Evolutionary conservation across 2,113 vertebrate genomes (phyloP).

Genomic region (Zeus faber): DNA sequence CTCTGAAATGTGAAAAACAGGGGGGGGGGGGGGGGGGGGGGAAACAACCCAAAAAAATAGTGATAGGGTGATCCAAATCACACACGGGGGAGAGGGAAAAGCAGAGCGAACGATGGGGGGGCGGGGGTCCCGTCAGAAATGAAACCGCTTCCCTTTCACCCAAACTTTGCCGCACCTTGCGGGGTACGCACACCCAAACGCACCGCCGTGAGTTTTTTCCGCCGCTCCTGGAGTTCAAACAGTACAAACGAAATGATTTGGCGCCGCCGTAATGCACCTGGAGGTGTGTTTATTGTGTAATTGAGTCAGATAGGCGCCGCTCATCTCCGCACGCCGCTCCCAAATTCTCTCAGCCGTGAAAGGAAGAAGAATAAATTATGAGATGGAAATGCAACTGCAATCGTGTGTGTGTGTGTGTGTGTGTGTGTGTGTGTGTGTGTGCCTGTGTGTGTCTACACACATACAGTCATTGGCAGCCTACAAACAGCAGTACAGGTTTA

Average conservation of each 20-base stretch:
- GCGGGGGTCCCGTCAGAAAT: too few species aligned
- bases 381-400: constrained; percentile 43
- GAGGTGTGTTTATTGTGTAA: constrained; percentile 29
- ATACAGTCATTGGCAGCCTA: constrained; percentile 45
- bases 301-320: constrained; percentile 21
- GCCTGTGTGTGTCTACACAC: constrained; percentile 28
- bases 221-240: too few species aligned
- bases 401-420: constrained; percentile 10
- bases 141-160: too few species aligned
- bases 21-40: too few species aligned
- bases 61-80: too few species aligned
- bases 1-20: too few species aligned
- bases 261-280: constrained; percentile 18
- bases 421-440: neutral
- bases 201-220: too few species aligned
- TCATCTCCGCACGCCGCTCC: constrained; percentile 22
- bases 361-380: constrained; percentile 25
- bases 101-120: too few species aligned
- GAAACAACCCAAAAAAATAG: too few species aligned
- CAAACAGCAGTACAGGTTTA: constrained; percentile 60
- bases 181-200: too few species aligned
- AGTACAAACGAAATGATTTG: constrained; percentile 10
- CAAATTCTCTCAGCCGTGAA: constrained; percentile 39
- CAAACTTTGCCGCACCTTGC: too few species aligned
- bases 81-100: too few species aligned